phyloP scores from a whole-genome alignment of 1,140 invertebrate genomes.

The Subanguina moxae region DNA sequence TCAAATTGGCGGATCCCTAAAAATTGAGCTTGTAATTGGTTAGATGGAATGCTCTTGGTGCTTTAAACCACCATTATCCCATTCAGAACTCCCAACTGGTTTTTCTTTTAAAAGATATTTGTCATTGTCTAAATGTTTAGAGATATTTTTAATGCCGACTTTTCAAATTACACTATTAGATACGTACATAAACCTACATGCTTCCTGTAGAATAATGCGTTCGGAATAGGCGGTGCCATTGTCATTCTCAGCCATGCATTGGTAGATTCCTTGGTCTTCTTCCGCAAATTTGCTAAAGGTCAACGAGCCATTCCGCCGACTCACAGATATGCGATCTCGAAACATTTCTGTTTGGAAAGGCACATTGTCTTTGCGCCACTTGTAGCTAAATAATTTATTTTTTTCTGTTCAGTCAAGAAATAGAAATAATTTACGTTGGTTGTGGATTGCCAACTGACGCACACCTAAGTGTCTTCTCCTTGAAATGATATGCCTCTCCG shows the following conservation, averaged over 20 bases:
- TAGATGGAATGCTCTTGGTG: too few relatives aligned
- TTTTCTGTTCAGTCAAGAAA: slow-evolving; percentile 2
- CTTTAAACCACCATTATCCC: too few relatives aligned
- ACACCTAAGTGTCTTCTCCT: slow-evolving; percentile 43
- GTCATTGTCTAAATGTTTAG: too few relatives aligned
- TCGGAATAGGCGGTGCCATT: slow-evolving; percentile 89
- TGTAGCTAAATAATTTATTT: slow-evolving; percentile 69
- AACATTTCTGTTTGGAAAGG: slow-evolving; percentile 81
- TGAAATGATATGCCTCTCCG: slow-evolving; percentile 5
- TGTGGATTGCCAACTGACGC: slow-evolving; percentile 48
- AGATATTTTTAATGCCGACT: too few relatives aligned
- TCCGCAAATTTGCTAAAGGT: slow-evolving; percentile 61
- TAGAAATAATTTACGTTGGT: slow-evolving; percentile 39
- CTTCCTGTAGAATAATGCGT: slow-evolving; percentile 87
- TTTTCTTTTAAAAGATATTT: too few relatives aligned
- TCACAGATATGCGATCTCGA: slow-evolving; percentile 85
- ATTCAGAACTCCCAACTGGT: too few relatives aligned
- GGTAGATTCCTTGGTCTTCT: slow-evolving; percentile 71
- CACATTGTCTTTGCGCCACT: slow-evolving; percentile 92
- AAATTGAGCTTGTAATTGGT: too few relatives aligned
- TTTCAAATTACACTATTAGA: too few relatives aligned
- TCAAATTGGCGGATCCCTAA: slow-evolving; percentile 50
- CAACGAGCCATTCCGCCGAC: slow-evolving; percentile 85
- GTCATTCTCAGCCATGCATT: slow-evolving; percentile 91
- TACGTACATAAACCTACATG: too few relatives aligned